These are phyloP conservation scores for Ormyrus thymus DNA, from an alignment of 2,888 invertebrate genomes.

Conservation along the genomic window DNA sequence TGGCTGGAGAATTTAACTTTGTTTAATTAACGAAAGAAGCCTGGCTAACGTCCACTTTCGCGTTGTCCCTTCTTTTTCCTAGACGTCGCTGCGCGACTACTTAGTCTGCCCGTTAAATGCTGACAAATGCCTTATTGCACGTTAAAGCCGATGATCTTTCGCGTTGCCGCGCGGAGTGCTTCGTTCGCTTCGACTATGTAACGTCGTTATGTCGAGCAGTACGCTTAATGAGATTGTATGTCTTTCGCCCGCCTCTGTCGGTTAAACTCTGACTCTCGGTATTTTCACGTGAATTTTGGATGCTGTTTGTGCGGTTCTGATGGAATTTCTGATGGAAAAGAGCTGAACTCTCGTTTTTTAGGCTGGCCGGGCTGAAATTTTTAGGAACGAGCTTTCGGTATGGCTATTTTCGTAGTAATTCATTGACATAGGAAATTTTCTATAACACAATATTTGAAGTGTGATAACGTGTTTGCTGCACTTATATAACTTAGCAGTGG, in stretches of 20 bases:
- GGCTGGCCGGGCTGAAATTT: too few species aligned
- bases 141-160: conserved; percentile 8
- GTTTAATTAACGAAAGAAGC: conserved; percentile 26
- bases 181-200: background rate
- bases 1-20: conserved; percentile 29
- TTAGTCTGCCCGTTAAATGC: background rate
- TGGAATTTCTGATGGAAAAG: too few species aligned
- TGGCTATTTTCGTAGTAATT: too few species aligned
- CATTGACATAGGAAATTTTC: too few species aligned
- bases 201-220: background rate
- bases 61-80: background rate
- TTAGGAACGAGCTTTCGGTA: too few species aligned
- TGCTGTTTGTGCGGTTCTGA: too few species aligned
- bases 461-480: too few species aligned
- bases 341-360: too few species aligned
- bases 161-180: background rate
- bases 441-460: too few species aligned
- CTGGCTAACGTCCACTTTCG: background rate
- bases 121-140: conserved; percentile 15
- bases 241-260: background rate
- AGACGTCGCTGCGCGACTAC: background rate
- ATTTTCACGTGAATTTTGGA: too few species aligned
- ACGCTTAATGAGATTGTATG: conserved; percentile 7
- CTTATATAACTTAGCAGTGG: too few species aligned
- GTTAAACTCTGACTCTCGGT: too few species aligned